Evolutionary conservation across 2,888 invertebrate genomes (phyloP), one percentile per base, ranked within the genome.

Genomic region (Epiblema foenella): DNA sequence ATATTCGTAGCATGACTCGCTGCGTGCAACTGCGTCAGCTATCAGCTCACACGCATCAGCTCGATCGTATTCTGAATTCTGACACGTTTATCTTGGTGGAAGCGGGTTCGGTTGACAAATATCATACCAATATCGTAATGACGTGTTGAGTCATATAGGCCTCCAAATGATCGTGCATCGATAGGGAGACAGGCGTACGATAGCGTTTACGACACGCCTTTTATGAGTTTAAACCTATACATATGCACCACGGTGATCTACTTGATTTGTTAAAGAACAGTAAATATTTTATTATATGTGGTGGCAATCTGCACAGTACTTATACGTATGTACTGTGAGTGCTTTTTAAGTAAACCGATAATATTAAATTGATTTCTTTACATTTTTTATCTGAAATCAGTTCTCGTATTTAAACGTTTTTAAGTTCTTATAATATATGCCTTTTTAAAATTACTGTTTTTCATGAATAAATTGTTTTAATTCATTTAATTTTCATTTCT

Each of bases 131-230:
- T 46, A n/a, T n/a, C 46, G 8, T n/a, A 7, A 46, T 46, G 15
- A 46, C n/a, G 46, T 39, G 12, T n/a, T 46, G 46, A 46, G 46
- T n/a, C 46, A 46, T 15, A 46, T 46, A n/a, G 46, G 12, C 46
- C 52, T 54, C 24, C 15, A 54, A 11, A 49, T 29, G 39, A n/a
- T 39, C 18, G 20, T 60, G 52, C 52, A 54, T 37, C 52, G 39
- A 12, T 52, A 17, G 33, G 29, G 56, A n/a, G 8, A 29, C 29
- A 24, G n/a, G 56, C 24, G 24, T 18, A 12, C 51, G 63, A 63
- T 63, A 63, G 15, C 51, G 63, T 70, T 70, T 70, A 70, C 58
- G 70, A 66, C 33, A 10, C 33, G n/a, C n/a, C 5, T 64, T 70
- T 70, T 66, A 70, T 65, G 70, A 66, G 20, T 59, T 59, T n/a